A percentile compares a stretch with the other conserved stretches of the same genome.
Evolutionary conservation across 1,140 invertebrate genomes (phyloP).

Genomic region (Chelonus insularis): DNA sequence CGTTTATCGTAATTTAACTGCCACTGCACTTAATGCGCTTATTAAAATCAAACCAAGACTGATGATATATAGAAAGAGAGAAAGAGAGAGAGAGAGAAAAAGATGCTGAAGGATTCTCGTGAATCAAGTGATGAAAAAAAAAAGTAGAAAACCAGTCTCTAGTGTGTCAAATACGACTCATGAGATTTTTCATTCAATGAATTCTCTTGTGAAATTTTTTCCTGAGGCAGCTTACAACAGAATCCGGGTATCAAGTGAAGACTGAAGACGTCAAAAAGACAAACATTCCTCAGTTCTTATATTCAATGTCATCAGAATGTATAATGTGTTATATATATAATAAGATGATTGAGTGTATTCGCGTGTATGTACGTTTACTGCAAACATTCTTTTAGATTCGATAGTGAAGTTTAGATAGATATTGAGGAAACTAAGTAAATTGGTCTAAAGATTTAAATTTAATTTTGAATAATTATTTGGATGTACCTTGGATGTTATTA

Average conservation of each 20-base stretch:
- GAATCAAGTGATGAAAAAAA: neutral
- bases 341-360: neutral
- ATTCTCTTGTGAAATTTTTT: conserved; percentile 1
- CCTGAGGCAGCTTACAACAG: conserved; percentile 18
- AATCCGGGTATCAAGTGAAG: conserved; percentile 7
- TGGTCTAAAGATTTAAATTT: too few species aligned
- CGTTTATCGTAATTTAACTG: neutral
- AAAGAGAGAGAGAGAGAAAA: neutral
- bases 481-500: conserved; percentile 16
- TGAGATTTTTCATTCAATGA: conserved; percentile 9
- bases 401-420: too few species aligned
- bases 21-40: neutral
- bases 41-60: conserved; percentile 17
- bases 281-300: conserved; percentile 14
- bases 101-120: neutral
- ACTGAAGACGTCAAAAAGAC: conserved; percentile 16
- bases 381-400: too few species aligned
- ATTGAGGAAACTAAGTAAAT: too few species aligned
- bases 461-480: conserved; percentile 16
- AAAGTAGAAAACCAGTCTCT: neutral
- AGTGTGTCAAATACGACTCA: conserved; percentile 13
- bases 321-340: neutral
- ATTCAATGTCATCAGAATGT: conserved; percentile 8
- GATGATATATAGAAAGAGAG: conserved; percentile 3
- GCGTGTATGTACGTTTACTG: neutral